phyloP scores from a whole-genome alignment of 2,888 invertebrate species.

The Pocota personata region DNA sequence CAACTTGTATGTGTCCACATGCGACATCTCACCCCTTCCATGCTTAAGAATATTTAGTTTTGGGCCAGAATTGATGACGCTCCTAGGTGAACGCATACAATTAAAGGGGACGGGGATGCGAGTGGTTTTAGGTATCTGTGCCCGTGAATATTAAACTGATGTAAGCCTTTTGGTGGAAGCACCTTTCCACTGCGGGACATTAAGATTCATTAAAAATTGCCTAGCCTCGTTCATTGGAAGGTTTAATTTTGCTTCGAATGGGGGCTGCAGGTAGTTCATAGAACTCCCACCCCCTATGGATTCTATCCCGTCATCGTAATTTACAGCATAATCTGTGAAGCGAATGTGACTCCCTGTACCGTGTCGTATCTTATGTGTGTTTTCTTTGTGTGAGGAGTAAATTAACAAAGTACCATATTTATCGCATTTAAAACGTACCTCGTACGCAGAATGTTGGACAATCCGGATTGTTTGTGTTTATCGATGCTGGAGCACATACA shows the following conservation, averaged over 20 bases:
- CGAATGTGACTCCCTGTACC: conserved; percentile 11
- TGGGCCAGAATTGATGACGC: conserved; percentile 60
- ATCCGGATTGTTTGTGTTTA: conserved; percentile 38
- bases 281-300: not conserved
- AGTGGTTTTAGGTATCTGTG: conserved; percentile 30
- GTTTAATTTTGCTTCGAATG: conserved; percentile 17
- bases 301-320: conserved; percentile 20
- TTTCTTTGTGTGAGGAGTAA: conserved; percentile 15
- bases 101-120: conserved; percentile 25
- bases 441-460: conserved; percentile 53
- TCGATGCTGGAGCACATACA: conserved; percentile 33
- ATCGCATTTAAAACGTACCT: conserved; percentile 51
- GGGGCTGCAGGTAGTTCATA: not conserved
- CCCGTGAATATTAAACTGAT: conserved; percentile 58
- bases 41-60: conserved; percentile 47
- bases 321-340: conserved; percentile 40
- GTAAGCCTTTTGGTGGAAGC: conserved; percentile 52
- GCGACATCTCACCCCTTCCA: conserved; percentile 64
- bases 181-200: conserved; percentile 53
- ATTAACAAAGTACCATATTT: conserved; percentile 50
- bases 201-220: conserved; percentile 71
- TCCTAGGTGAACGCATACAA: conserved; percentile 60
- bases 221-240: conserved; percentile 26
- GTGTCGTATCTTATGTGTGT: conserved; percentile 6
- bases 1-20: conserved; percentile 62